These are phyloP conservation scores for Ivindomyrus marchei DNA, from an alignment of 2,113 vertebrate species.

Conservation along the genomic window DNA sequence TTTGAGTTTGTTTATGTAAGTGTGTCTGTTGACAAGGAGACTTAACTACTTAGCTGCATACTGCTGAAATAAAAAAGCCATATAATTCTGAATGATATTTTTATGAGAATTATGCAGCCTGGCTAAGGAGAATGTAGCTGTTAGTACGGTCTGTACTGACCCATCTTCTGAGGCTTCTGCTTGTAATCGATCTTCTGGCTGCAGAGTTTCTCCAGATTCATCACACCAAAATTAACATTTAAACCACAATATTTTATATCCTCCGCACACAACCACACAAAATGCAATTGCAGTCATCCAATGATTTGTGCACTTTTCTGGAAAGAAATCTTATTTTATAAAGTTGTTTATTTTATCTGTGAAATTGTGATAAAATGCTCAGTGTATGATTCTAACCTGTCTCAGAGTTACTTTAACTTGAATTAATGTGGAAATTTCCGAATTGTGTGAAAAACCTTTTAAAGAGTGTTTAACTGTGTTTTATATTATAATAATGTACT, in stretches of 20 bases:
- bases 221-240: not conserved
- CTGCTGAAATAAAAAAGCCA: not conserved
- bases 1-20: not conserved
- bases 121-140: not conserved
- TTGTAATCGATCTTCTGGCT: not conserved
- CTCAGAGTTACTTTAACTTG: not conserved
- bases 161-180: not conserved
- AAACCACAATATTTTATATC: not conserved
- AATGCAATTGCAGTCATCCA: not conserved
- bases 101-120: not conserved
- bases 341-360: not conserved
- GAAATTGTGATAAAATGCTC: not conserved
- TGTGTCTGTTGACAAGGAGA: not conserved
- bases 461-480: not conserved
- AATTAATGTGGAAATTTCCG: not conserved
- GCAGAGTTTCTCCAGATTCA: not conserved
- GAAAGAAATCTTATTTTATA: not conserved
- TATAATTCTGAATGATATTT: not conserved
- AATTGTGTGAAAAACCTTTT: not conserved
- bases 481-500: not conserved
- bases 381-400: not conserved
- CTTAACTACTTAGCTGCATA: not conserved
- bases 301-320: not conserved
- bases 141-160: not conserved
- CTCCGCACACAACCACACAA: not conserved